A percentile compares a stretch with the other conserved stretches of the same genome.
These are phyloP conservation scores for Girardinus metallicus DNA, from an alignment of 2,797 vertebrate species.

Conservation along the genomic window DNA sequence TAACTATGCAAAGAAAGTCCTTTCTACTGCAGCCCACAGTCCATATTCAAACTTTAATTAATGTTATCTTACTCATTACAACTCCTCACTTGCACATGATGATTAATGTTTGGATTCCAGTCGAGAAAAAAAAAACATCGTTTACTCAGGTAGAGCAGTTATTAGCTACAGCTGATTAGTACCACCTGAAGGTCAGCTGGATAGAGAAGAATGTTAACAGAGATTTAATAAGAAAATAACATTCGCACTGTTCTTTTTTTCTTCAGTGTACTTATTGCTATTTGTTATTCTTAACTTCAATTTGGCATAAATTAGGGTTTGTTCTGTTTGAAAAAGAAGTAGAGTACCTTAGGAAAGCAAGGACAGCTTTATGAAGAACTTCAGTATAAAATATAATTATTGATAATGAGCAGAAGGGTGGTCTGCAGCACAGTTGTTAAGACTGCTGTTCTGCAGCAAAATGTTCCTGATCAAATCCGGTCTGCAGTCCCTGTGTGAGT, in stretches of 20 bases:
- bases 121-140: constrained; percentile 38
- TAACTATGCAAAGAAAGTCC: constrained; percentile 37
- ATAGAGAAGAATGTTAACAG: constrained; percentile 44
- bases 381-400: background rate
- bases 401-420: background rate
- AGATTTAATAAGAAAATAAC: constrained; percentile 24
- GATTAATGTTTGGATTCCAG: constrained; percentile 69
- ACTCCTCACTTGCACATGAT: constrained; percentile 53
- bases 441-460: background rate
- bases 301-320: constrained; percentile 5
- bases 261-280: constrained; percentile 1
- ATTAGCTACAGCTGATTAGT: constrained; percentile 73
- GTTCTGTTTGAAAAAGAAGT: constrained; percentile 25
- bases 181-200: constrained; percentile 69
- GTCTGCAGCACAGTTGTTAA: background rate
- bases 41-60: constrained; percentile 69
- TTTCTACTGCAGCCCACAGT: constrained; percentile 44
- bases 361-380: background rate
- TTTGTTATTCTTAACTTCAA: constrained; percentile 28
- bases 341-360: background rate
- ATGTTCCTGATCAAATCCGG: background rate
- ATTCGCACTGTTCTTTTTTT: constrained; percentile 23
- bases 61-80: constrained; percentile 70
- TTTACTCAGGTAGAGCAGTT: constrained; percentile 74
- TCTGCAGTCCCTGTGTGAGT: background rate